Conservation (phyloP, 2,888 invertebrate species). For the Melikaiella ostensackeni region DNA sequence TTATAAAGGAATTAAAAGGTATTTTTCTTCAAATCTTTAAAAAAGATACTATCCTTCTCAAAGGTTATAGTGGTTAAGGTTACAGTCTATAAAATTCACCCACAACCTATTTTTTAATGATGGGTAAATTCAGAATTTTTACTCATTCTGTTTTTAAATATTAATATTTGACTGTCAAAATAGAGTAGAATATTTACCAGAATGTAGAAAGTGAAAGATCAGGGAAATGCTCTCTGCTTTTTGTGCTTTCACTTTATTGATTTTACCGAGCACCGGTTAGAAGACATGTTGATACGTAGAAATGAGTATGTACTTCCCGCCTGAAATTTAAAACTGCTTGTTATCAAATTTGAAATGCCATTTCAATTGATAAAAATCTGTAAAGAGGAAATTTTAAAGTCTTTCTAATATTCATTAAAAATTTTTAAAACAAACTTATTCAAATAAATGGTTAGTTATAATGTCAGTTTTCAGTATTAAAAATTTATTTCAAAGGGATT, state of each 20-base stretch:
- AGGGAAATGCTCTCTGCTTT: not conserved
- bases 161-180: constrained; percentile 12
- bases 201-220: not conserved
- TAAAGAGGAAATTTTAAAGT: too few relatives aligned
- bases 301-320: not conserved
- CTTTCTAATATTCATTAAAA: too few relatives aligned
- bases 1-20: constrained; percentile 82
- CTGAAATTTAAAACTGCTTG: not conserved
- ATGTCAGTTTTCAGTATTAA: too few relatives aligned
- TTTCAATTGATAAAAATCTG: too few relatives aligned
- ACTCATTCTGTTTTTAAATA: constrained; percentile 5
- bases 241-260: not conserved
- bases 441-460: too few relatives aligned
- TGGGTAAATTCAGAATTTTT: not conserved
- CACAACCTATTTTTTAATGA: not conserved
- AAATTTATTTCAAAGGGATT: too few relatives aligned
- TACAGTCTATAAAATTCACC: not conserved
- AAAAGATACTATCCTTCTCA: not conserved
- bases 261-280: not conserved
- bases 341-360: too few relatives aligned
- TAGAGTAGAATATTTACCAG: not conserved
- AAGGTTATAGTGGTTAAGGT: constrained; percentile 7
- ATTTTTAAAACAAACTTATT: too few relatives aligned
- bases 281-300: not conserved
- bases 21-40: constrained; percentile 49